phyloP scores from a whole-genome alignment of 2,888 invertebrate genomes.

The Antheraea yamamai region DNA sequence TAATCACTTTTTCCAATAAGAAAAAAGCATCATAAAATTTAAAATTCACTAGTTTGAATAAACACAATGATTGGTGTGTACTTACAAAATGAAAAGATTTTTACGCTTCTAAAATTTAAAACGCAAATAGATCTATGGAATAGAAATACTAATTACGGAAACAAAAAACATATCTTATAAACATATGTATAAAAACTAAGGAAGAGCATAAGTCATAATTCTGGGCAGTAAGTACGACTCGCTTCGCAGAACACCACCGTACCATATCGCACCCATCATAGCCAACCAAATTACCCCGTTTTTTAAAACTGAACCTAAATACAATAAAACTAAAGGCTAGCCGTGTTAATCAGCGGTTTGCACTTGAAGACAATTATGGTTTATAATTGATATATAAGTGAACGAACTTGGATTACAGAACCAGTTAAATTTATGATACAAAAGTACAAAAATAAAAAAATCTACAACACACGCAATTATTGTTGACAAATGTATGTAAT shows the following conservation, averaged over 20 bases:
- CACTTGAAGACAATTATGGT: conserved; percentile 33
- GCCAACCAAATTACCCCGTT: conserved; percentile 4
- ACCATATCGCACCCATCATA: conserved; percentile 73
- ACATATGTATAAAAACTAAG: conserved; percentile 55
- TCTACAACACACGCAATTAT: not conserved
- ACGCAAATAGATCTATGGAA: not conserved
- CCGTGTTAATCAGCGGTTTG: conserved; percentile 35
- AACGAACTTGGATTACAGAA: conserved; percentile 59
- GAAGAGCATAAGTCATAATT: conserved; percentile 53
- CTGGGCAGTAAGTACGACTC: conserved; percentile 60
- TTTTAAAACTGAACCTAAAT: conserved; percentile 39
- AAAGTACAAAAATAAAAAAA: not conserved
- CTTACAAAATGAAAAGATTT: too few relatives aligned
- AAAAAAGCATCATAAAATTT: too few relatives aligned
- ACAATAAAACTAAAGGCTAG: conserved; percentile 27
- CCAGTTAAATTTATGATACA: not conserved
- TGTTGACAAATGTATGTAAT: not conserved
- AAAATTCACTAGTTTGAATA: too few relatives aligned
- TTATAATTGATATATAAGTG: conserved; percentile 68
- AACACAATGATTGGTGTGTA: too few relatives aligned
- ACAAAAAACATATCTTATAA: conserved; percentile 13
- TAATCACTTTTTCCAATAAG: too few relatives aligned
- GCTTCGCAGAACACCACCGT: conserved; percentile 67
- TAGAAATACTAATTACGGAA: not conserved
- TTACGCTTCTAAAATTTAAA: too few relatives aligned